These are phyloP conservation scores for Electrona antarctica DNA, from an alignment of 2,113 vertebrate genomes.

Conservation along the genomic window DNA sequence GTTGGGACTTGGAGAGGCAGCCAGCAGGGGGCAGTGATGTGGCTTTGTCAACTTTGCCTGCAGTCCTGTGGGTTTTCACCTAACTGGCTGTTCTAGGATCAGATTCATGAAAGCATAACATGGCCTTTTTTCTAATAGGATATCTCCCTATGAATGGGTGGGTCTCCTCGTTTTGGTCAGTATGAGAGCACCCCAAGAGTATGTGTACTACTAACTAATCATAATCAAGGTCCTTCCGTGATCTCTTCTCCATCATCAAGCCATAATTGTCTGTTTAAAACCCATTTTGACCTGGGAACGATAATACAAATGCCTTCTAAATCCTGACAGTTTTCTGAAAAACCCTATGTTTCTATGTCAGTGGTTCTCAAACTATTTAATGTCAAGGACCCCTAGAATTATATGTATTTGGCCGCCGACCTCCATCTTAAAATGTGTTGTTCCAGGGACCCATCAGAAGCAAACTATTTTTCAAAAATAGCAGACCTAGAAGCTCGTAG, in stretches of 20 bases:
- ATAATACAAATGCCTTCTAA: too few relatives aligned
- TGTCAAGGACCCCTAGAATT: neutral
- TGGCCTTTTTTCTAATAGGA: neutral
- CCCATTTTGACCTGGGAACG: too few relatives aligned
- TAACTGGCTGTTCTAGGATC: slow-evolving; percentile 6
- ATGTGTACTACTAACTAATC: neutral
- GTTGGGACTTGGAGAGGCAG: slow-evolving; percentile 20
- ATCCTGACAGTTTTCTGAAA: too few relatives aligned
- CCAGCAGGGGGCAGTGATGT: slow-evolving; percentile 64
- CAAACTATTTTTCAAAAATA: too few relatives aligned
- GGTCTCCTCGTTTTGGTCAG: too few relatives aligned
- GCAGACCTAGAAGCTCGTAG: too few relatives aligned
- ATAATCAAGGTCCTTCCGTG: neutral
- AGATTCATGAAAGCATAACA: neutral
- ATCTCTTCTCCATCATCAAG: neutral
- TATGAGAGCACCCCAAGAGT: neutral
- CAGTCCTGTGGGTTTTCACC: neutral
- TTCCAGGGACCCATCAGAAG: too few relatives aligned
- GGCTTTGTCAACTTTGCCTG: slow-evolving; percentile 4
- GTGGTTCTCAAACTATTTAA: too few relatives aligned
- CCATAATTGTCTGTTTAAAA: neutral
- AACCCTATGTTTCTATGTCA: too few relatives aligned
- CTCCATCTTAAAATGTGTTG: too few relatives aligned
- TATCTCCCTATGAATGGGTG: too few relatives aligned
- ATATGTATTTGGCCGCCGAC: too few relatives aligned